Evolutionary conservation across 2,888 invertebrate genomes (phyloP).

Genomic region (Terebella lapidaria): DNA sequence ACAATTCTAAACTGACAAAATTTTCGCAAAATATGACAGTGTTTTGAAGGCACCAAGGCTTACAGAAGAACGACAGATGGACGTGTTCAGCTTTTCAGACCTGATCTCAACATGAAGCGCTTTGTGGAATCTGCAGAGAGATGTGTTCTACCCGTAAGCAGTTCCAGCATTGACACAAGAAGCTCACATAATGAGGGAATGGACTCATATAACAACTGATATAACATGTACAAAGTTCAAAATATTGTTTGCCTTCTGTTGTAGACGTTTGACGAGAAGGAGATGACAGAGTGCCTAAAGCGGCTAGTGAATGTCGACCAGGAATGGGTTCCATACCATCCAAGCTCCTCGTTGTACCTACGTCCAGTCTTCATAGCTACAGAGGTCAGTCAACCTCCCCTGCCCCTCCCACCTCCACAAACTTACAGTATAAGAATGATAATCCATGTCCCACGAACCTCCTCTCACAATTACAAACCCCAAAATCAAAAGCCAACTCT

Average conservation of each 20-base stretch:
- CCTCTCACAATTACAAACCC: no score
- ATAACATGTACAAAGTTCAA: no score
- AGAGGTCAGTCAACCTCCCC: no score
- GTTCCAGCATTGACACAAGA: not conserved
- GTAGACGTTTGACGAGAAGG: constrained; percentile 74
- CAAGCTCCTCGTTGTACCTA: constrained; percentile 84
- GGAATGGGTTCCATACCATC: constrained; percentile 91
- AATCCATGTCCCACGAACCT: no score
- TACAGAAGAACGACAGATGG: constrained; percentile 88
- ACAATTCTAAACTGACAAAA: no score
- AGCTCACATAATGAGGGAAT: not conserved
- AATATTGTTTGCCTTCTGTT: no score
- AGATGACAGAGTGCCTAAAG: constrained; percentile 78
- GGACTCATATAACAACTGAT: no score
- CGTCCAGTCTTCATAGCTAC: constrained; percentile 94
- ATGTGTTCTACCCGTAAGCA: constrained; percentile 70
- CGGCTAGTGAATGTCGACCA: constrained; percentile 85
- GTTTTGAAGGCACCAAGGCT: constrained; percentile 98
- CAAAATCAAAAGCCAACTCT: no score
- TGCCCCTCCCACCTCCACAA: no score
- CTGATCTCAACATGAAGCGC: constrained; percentile 88
- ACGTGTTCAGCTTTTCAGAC: constrained; percentile 87
- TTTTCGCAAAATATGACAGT: no score
- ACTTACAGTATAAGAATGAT: no score
- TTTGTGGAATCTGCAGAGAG: constrained; percentile 82